A percentile compares a stretch with the other conserved stretches of the same genome.
These are phyloP conservation scores for Schrankia costaestrigalis DNA, from an alignment of 2,888 invertebrate genomes.

Conservation along the genomic window DNA sequence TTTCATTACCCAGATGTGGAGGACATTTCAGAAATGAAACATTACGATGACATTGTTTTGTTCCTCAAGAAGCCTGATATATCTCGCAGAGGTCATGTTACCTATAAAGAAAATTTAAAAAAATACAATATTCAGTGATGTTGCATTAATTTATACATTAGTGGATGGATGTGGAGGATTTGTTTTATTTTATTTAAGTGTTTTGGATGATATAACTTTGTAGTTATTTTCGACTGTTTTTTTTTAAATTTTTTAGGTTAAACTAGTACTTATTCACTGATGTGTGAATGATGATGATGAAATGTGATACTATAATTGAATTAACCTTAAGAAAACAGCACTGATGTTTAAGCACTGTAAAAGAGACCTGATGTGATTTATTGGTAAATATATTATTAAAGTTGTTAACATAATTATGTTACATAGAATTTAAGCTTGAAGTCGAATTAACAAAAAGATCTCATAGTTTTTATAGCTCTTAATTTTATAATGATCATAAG, in stretches of 20 bases:
- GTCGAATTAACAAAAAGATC: neutral
- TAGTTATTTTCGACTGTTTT: neutral
- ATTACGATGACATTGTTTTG: conserved; percentile 4
- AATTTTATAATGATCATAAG: neutral
- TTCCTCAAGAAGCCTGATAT: conserved; percentile 2
- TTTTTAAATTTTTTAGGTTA: neutral
- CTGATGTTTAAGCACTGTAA: too few relatives aligned
- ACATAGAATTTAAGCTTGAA: neutral
- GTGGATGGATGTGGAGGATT: neutral
- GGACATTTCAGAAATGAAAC: too few relatives aligned
- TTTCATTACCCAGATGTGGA: conserved; percentile 10
- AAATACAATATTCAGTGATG: neutral
- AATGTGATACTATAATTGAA: neutral
- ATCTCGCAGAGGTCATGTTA: conserved; percentile 5
- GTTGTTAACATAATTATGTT: too few relatives aligned
- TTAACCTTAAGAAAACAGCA: conserved; percentile 1
- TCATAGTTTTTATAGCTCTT: neutral
- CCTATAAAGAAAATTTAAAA: neutral
- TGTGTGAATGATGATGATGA: too few relatives aligned
- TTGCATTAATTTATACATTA: neutral
- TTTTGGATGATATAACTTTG: neutral
- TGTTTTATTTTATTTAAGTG: neutral
- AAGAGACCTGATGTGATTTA: too few relatives aligned
- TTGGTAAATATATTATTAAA: too few relatives aligned
- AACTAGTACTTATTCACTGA: neutral